Base-by-base conservation (phyloP, 2,113 vertebrate species). In the Takifugu flavidus region DNA sequence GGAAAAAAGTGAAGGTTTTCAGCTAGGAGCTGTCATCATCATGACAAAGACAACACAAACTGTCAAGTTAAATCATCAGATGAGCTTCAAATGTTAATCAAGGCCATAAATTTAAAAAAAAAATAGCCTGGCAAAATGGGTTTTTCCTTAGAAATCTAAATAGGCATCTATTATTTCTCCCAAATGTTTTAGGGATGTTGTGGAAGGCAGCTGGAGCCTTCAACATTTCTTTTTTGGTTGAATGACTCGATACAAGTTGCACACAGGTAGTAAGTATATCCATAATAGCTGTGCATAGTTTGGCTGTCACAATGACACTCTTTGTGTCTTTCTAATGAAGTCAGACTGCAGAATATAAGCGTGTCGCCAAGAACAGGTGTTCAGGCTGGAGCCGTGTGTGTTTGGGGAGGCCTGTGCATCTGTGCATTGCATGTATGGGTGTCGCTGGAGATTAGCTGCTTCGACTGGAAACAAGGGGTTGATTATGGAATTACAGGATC, bases 371-470 rank as follows among this genome's bases (percentile, higher is more conserved):
- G 11, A 83, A 74, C 78, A 83, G 75, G 72, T 83, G 77, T 63
- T 61, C 31, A 13, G 15, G 14, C 26, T 11, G 1, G 4, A 15
- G 25, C 29, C 8, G 26, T 0, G 70, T 44, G 63, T 4, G 27
- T 39, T 15, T 44, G 58, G 52, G 62, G 34, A 10, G 5, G 63
- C 47, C 26, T 31, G 50, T 55, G 52, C 65, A 58, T 69, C 57
- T 80, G 65, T 64, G 62, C 44, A 2, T 39, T 60, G 43, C 56
- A 42, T 61, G 62, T 62, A 53, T 50, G 62, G 25, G 57, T 76
- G 64, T 76, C 75, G 62, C 42, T 4, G 13, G 52, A 56, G 80
- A 83, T 83, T 78, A 83, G 62, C 55, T 34, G 25, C 59, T 65
- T 53, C 60, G 6, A 55, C 43, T 55, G 8, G 67, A 49, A 59